phyloP scores from a whole-genome alignment of 2,113 vertebrate species.

The Holacanthus passer region DNA sequence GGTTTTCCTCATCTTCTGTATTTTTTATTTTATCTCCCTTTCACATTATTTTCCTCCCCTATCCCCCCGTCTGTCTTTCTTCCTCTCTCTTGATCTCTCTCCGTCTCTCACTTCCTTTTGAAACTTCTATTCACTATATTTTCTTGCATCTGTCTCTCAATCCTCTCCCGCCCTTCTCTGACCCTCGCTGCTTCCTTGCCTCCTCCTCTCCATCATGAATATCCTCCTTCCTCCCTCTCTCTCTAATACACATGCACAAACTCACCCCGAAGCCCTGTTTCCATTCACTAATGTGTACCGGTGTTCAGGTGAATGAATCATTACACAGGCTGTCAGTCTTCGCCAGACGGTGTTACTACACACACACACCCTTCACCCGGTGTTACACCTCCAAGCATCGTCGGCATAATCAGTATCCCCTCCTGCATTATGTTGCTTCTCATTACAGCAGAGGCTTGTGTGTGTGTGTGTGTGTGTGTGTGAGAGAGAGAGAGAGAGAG shows the following conservation, averaged over 20 bases:
- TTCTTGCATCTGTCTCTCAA: constrained; percentile 1
- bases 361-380: constrained; percentile 26
- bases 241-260: background rate
- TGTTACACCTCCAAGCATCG: constrained; percentile 29
- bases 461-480: background rate
- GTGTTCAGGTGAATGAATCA: constrained; percentile 50
- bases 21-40: background rate
- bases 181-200: background rate
- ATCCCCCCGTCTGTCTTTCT: background rate
- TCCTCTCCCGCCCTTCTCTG: background rate
- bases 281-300: background rate
- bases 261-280: background rate
- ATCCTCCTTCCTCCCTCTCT: background rate
- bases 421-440: constrained; percentile 44
- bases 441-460: constrained; percentile 38
- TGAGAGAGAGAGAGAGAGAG: background rate
- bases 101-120: background rate
- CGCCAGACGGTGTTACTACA: constrained; percentile 1
- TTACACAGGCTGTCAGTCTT: constrained; percentile 37
- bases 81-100: background rate
- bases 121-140: background rate
- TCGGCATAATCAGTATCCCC: constrained; percentile 38
- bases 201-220: background rate
- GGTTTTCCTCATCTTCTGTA: background rate
- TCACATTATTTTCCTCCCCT: background rate